Conservation (phyloP, 2,797 vertebrate species). For the Sciurus vulgaris region DNA sequence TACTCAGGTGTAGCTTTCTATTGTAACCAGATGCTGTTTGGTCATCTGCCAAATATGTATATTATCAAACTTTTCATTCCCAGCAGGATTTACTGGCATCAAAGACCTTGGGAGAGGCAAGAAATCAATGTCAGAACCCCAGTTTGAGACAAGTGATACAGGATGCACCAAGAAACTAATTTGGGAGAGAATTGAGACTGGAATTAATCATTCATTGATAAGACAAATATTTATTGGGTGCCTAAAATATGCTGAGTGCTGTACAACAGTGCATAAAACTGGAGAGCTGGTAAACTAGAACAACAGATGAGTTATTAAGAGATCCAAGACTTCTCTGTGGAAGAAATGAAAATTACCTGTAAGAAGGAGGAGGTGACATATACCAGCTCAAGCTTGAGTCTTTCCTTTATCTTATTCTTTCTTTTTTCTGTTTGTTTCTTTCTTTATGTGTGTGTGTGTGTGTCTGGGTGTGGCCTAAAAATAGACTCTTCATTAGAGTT, state of each 20-base stretch:
- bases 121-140: neutral
- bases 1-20: neutral
- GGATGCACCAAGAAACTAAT: neutral
- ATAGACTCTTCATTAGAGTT: neutral
- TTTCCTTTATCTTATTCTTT: neutral
- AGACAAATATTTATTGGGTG: neutral
- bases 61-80: neutral
- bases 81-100: neutral
- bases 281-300: neutral
- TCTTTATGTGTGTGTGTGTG: neutral
- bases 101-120: neutral
- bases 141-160: neutral
- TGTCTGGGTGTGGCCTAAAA: neutral
- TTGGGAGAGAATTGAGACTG: constrained; percentile 7
- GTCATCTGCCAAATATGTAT: neutral
- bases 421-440: neutral
- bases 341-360: constrained; percentile 2
- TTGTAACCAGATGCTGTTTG: neutral
- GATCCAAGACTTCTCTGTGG: neutral
- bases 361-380: neutral
- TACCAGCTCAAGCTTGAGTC: neutral
- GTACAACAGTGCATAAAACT: neutral
- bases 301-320: neutral
- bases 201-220: constrained; percentile 6
- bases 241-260: neutral